Percentiles rank a stretch among this genome's conserved stretches.
Evolutionary conservation across 1,140 invertebrate species (phyloP).

Genomic region (Diachasma alloeum): DNA sequence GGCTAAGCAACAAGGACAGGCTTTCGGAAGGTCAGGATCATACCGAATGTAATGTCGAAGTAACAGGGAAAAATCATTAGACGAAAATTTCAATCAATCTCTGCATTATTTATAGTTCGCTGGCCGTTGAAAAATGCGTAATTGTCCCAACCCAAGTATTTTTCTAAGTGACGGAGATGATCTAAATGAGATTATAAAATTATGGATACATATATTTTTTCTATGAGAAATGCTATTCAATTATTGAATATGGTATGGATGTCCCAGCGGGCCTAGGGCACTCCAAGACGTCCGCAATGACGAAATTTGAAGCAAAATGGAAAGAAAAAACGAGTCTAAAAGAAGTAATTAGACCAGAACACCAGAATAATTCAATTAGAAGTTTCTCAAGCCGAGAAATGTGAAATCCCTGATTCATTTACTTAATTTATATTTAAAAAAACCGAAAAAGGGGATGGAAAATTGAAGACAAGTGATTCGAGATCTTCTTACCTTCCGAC

Average conservation of each 20-base stretch:
- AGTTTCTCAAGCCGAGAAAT: too few relatives aligned
- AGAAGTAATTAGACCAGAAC: too few relatives aligned
- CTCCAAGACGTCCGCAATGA: constrained; percentile 33
- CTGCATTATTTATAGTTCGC: background rate
- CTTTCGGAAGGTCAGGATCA: background rate
- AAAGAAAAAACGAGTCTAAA: background rate
- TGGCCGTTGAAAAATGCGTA: background rate
- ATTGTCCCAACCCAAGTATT: background rate
- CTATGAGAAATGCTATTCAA: constrained; percentile 29
- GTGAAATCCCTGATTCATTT: background rate
- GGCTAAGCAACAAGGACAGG: background rate
- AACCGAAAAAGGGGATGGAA: background rate
- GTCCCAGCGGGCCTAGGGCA: constrained; percentile 40
- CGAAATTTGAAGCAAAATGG: background rate
- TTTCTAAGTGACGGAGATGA: background rate
- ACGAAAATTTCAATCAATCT: background rate
- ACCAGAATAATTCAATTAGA: too few relatives aligned
- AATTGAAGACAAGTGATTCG: background rate
- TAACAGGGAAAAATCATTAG: background rate
- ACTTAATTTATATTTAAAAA: background rate
- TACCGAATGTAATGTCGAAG: background rate
- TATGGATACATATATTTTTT: constrained; percentile 21
- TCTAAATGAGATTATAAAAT: constrained; percentile 2
- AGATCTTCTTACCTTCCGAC: constrained; percentile 2
- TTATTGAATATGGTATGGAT: constrained; percentile 4